A percentile compares a stretch with the other conserved stretches of the same genome.
phyloP scores from a whole-genome alignment of 2,888 invertebrate species.

The Limnephilus lunatus region DNA sequence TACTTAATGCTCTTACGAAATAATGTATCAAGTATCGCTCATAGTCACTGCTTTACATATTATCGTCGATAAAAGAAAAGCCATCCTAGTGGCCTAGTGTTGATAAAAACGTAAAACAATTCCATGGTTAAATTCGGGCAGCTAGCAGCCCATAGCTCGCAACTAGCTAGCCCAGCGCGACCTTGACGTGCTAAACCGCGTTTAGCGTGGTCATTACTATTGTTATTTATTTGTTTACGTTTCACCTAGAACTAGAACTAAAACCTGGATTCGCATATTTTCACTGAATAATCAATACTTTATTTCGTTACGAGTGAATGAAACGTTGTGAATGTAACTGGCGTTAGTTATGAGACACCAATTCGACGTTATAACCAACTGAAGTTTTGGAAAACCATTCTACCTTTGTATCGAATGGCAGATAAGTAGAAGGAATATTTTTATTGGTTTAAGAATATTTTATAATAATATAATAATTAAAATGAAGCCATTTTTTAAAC shows the following conservation, averaged over 20 bases:
- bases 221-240: conserved; percentile 40
- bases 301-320: conserved; percentile 30
- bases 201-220: conserved; percentile 4
- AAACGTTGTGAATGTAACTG: conserved; percentile 26
- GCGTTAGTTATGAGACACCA: background rate
- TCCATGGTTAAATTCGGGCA: too few relatives aligned
- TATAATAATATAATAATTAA: too few relatives aligned
- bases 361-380: background rate
- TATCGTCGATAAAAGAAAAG: too few relatives aligned
- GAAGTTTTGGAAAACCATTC: background rate
- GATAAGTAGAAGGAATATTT: background rate
- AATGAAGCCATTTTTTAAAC: too few relatives aligned
- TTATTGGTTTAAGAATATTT: too few relatives aligned
- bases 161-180: background rate
- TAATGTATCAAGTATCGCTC: too few relatives aligned
- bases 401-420: background rate
- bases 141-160: background rate
- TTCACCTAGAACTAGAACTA: conserved; percentile 15
- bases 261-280: conserved; percentile 22
- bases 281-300: conserved; percentile 31
- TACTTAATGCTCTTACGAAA: too few relatives aligned
- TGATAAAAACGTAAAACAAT: background rate
- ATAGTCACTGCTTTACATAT: too few relatives aligned
- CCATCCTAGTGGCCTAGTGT: background rate
- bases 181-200: conserved; percentile 33